A percentile compares a stretch with the other conserved stretches of the same genome.
Conservation (phyloP, 2,113 vertebrate genomes). For the Hippocampus guttulatus region DNA sequence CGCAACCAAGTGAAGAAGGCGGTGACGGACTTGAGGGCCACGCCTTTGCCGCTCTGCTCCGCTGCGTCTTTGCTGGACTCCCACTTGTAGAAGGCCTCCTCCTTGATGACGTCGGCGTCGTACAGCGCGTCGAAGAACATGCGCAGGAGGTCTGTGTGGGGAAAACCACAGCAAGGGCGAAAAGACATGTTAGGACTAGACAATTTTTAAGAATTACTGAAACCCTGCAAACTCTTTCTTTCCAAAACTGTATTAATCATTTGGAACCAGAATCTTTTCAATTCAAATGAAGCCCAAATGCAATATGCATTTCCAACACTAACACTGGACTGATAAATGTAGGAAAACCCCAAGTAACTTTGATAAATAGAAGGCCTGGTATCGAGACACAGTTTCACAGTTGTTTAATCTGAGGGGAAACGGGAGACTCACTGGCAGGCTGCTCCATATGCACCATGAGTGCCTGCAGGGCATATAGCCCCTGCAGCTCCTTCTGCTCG, state of each 20-base stretch:
- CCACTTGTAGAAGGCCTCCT: conserved; percentile 97
- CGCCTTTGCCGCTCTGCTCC: conserved; percentile 92
- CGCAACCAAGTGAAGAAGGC: conserved; percentile 97
- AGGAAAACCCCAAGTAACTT: neutral
- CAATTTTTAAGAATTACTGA: too few species aligned
- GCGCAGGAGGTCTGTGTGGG: conserved; percentile 81
- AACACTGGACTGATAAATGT: neutral
- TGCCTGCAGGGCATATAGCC: conserved; percentile 90
- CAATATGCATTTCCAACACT: too few species aligned
- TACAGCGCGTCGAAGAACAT: conserved; percentile 94
- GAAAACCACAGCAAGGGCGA: neutral
- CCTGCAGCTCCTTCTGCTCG: conserved; percentile 91
- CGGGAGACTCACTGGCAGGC: conserved; percentile 84
- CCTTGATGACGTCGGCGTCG: conserved; percentile 93
- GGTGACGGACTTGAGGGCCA: conserved; percentile 94
- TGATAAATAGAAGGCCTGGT: neutral
- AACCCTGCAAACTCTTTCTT: too few species aligned
- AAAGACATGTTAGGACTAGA: too few species aligned
- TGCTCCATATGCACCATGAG: conserved; percentile 95
- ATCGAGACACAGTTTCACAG: too few species aligned
- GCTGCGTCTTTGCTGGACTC: conserved; percentile 93
- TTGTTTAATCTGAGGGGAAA: neutral
- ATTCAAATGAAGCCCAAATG: neutral
- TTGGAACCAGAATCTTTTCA: neutral
- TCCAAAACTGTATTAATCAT: too few species aligned